Evolutionary conservation across 2,113 vertebrate genomes (phyloP), one percentile per base, ranked within the genome.

Genomic region (Malurus melanocephalus): DNA sequence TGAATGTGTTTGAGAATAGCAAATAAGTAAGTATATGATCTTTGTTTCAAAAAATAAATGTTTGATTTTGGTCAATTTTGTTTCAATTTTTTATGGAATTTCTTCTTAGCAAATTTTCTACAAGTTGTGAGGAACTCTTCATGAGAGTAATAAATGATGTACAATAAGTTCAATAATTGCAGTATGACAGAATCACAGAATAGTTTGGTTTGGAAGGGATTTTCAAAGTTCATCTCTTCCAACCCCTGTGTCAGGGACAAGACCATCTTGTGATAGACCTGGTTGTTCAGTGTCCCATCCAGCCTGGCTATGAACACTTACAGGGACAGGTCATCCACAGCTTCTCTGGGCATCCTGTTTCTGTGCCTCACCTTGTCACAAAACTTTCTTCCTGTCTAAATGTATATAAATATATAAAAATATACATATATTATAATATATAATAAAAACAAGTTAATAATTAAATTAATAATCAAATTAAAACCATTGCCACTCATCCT

Each of bases 171-270:
- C 16, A 68, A 6, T 69, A 40, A 55, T 30, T 46, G 9, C 8
- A n/a, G 21, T 69, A 45, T 49, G 26, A 43, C 16, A 85, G 19
- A 51, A 26, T n/a, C 28, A 52, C 16, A 38, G 30, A 62, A 57
- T 1, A 3, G 0, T 52, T 67, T 72, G 16, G 3, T 9, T 27
- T 48, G 23, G 30, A 76, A 51, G 16, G 4, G 8, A 38, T 10
- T 43, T 59, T 84, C 35, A 73, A 28, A 68, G 40, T n/a, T 8
- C 13, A 28, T 53, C 13, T 46, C 24, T 5, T 77, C 19, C n/a
- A 52, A 59, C 8, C 7, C 6, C 13, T 32, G 3, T 32, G 27
- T n/a, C n/a, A 20, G 28, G 9, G 15, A 13, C 7, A 85, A 20
- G 59, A 26, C 15, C 14, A 77, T 32, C 12, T 52, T 77, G 8